phyloP scores from a whole-genome alignment of 2,113 vertebrate genomes.

The Thomomys bottae region DNA sequence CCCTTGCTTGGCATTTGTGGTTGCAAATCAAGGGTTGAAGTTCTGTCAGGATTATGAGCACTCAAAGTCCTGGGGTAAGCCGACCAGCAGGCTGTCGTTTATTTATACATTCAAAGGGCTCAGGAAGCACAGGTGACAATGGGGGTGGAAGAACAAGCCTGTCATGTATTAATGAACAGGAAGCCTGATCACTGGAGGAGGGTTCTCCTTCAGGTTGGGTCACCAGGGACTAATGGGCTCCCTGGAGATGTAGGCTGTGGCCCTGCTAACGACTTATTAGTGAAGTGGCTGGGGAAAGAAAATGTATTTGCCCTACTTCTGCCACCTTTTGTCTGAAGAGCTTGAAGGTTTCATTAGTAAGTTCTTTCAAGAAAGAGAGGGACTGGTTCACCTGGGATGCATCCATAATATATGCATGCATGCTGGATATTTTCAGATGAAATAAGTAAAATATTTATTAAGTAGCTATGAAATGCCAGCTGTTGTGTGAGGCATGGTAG shows the following conservation, averaged over 20 bases:
- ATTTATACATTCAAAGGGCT: slow-evolving; percentile 67
- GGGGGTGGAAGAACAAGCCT: background rate
- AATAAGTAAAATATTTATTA: slow-evolving; percentile 27
- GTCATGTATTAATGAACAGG: slow-evolving; percentile 70
- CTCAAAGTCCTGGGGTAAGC: slow-evolving; percentile 38
- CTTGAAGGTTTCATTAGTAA: slow-evolving; percentile 4
- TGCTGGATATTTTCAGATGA: background rate
- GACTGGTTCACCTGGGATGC: background rate
- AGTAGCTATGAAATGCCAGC: background rate
- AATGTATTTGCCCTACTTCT: background rate
- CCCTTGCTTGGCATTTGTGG: slow-evolving; percentile 36
- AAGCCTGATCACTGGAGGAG: slow-evolving; percentile 2
- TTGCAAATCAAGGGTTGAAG: slow-evolving; percentile 33
- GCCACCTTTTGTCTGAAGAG: slow-evolving; percentile 19
- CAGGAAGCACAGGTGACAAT: slow-evolving; percentile 53
- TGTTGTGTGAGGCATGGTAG: background rate
- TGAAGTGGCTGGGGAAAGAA: slow-evolving; percentile 5
- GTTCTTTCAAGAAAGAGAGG: slow-evolving; percentile 27
- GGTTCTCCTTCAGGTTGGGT: background rate
- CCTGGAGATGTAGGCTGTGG: slow-evolving; percentile 33
- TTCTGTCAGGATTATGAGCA: slow-evolving; percentile 21
- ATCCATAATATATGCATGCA: background rate
- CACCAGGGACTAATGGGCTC: slow-evolving; percentile 42
- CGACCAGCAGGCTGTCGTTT: slow-evolving; percentile 44
- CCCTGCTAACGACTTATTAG: slow-evolving; percentile 47